Base-by-base conservation (phyloP, 2,888 invertebrate genomes). In the Subacronicta megacephala region DNA sequence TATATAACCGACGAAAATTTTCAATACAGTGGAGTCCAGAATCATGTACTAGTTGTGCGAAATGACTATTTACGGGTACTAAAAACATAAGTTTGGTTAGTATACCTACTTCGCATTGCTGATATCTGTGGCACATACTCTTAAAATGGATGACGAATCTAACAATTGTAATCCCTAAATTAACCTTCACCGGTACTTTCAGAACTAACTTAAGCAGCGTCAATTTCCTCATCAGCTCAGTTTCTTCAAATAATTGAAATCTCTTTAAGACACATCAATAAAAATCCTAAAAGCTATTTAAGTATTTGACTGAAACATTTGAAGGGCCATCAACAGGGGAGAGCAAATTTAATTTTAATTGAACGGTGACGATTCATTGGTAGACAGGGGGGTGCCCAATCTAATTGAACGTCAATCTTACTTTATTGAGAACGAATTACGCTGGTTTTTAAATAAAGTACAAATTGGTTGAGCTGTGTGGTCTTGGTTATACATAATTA, bases 261-360 rank as follows among this genome's bases (percentile, higher is more conserved):
- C 20, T 35, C 7, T 15, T 13, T 7, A 41, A 42, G n/a, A 31
- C 26, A 18, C 29, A 40, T 35, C 10, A 55, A 62, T 43, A 58
- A 67, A 62, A 46, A 58, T 29, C 46, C 44, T 56, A 61, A 77
- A 29, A 70, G 41, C 37, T 38, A 58, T 52, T 58, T 59, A 64
- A 72, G 54, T 62, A 65, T 57, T 47, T 64, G 64, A 43, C 53
- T 69, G 67, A 72, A 60, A 68, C 66, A 74, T 68, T 78, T 73
- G 72, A 79, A 78, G 78, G 73, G 72, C 69, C 75, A 78, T 78
- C 78, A 84, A 82, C 73, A 76, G 75, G 78, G 80, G 82, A 81
- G 72, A 80, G 81, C 84, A 87, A 90, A 90, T 88, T 89, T 80
- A 84, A 89, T 87, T 88, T 89, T 90, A 90, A 91, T 91, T 90